Percentiles rank a stretch among this genome's conserved stretches.
Evolutionary conservation across 2,113 vertebrate genomes (phyloP).

Genomic region (Nansenia antarctica): DNA sequence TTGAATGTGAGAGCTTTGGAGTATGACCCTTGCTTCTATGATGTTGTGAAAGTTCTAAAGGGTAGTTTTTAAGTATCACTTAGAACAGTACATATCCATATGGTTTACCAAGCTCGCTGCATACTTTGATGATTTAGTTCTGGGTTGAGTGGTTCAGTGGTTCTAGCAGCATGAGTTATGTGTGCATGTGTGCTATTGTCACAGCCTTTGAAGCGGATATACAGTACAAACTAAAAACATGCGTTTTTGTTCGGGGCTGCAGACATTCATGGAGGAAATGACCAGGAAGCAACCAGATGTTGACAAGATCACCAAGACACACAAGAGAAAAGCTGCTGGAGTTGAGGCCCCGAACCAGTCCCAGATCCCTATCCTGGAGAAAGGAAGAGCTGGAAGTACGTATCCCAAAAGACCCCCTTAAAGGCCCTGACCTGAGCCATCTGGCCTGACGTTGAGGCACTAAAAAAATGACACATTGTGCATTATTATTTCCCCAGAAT

Average conservation of each 20-base stretch:
- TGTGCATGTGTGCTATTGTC: neutral
- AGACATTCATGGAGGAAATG: constrained; percentile 99
- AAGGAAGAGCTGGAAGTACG: constrained; percentile 90
- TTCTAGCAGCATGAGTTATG: neutral
- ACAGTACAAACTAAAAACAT: neutral
- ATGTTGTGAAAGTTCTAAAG: neutral
- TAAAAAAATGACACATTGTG: constrained; percentile 35
- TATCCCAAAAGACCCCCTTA: constrained; percentile 37
- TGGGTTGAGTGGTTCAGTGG: neutral
- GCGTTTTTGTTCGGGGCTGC: constrained; percentile 22
- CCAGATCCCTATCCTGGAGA: constrained; percentile 92
- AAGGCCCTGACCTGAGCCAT: constrained; percentile 50
- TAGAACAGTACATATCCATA: no score
- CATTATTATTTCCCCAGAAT: constrained; percentile 49
- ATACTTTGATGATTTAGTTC: neutral
- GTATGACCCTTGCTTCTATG: neutral
- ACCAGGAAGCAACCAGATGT: constrained; percentile 98
- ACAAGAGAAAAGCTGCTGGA: constrained; percentile 85
- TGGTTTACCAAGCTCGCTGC: neutral
- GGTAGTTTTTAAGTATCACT: neutral
- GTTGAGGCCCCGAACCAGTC: constrained; percentile 75
- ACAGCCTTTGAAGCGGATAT: neutral
- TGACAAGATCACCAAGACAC: constrained; percentile 97
- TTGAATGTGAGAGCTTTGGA: neutral
- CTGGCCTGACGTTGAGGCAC: constrained; percentile 54